These are phyloP conservation scores for Arctia plantaginis DNA, from an alignment of 2,888 invertebrate genomes.

Conservation along the genomic window DNA sequence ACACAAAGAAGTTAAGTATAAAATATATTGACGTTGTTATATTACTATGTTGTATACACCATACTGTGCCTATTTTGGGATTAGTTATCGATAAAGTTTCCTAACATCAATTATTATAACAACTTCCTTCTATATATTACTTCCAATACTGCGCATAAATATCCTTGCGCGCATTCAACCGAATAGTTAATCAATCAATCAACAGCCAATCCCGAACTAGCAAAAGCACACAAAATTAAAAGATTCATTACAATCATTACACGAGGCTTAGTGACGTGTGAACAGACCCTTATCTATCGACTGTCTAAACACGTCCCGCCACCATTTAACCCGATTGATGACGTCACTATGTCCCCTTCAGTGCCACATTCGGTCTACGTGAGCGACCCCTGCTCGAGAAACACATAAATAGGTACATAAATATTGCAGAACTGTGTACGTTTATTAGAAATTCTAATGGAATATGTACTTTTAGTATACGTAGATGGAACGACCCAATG, in stretches of 20 bases:
- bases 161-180: background rate
- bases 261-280: conserved; percentile 35
- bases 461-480: background rate
- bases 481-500: background rate
- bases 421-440: conserved; percentile 20
- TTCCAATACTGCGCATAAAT: background rate
- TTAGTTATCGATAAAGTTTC: background rate
- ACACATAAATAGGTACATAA: conserved; percentile 41
- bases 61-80: no score
- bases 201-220: background rate
- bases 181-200: background rate
- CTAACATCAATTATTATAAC: background rate
- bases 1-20: no score
- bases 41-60: no score
- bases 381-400: conserved; percentile 38
- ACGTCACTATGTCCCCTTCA: conserved; percentile 69
- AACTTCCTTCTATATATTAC: background rate
- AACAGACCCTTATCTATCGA: conserved; percentile 52
- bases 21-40: no score
- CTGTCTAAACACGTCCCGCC: conserved; percentile 61
- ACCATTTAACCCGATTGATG: conserved; percentile 73
- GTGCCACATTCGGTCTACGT: conserved; percentile 62
- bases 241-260: conserved; percentile 43
- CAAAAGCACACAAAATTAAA: conserved; percentile 22
- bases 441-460: conserved; percentile 12